Evolutionary conservation across 2,113 vertebrate species (phyloP).

Genomic region (Kryptolebias marmoratus): DNA sequence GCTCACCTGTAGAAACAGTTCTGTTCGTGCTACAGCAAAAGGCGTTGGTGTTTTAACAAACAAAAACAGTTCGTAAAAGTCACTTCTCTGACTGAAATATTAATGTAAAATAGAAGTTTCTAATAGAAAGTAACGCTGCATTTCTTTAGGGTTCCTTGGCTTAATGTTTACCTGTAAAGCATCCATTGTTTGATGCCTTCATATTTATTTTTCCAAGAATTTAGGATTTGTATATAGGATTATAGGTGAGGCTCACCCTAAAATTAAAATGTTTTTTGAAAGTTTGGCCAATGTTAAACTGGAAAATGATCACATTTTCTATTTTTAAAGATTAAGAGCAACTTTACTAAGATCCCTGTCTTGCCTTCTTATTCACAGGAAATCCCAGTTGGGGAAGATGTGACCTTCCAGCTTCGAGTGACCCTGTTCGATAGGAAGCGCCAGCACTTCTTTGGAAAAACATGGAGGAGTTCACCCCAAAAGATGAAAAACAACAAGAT

Average conservation of each 20-base stretch:
- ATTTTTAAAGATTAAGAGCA: background rate
- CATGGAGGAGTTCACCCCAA: constrained; percentile 82
- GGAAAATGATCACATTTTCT: background rate
- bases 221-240: no score
- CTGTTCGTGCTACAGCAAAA: background rate
- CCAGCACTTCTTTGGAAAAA: constrained; percentile 91
- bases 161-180: no score
- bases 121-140: no score
- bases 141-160: no score
- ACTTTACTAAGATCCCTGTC: constrained; percentile 2
- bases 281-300: background rate
- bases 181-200: no score
- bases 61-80: background rate
- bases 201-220: background rate
- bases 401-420: constrained; percentile 84
- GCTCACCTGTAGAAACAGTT: background rate
- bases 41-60: background rate
- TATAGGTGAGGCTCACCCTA: no score
- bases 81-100: background rate
- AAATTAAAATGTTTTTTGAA: background rate
- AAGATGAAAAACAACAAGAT: constrained; percentile 67
- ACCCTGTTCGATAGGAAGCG: constrained; percentile 87
- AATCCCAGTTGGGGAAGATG: constrained; percentile 49
- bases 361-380: constrained; percentile 43
- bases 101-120: no score